These are phyloP conservation scores for Exocentrus adspersus DNA, from an alignment of 2,888 invertebrate species.

Conservation along the genomic window DNA sequence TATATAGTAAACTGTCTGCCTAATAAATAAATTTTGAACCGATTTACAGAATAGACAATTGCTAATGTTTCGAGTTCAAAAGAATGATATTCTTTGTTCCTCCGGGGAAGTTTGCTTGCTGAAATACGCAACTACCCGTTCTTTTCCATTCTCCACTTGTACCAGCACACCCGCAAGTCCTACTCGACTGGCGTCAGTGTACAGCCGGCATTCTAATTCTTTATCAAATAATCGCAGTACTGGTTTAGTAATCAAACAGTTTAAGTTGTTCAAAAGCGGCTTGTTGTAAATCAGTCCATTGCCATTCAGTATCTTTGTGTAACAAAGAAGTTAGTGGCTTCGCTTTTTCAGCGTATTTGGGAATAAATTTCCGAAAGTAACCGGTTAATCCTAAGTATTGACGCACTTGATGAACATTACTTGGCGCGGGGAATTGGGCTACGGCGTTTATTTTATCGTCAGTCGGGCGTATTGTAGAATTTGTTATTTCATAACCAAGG, in stretches of 20 bases:
- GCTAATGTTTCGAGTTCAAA: slow-evolving; percentile 55
- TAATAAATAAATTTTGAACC: slow-evolving; percentile 48
- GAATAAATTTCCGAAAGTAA: slow-evolving; percentile 14
- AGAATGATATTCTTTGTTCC: slow-evolving; percentile 48
- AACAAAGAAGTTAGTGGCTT: slow-evolving; percentile 27
- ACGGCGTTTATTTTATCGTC: slow-evolving; percentile 20
- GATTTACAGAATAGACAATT: slow-evolving; percentile 45
- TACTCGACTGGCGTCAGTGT: slow-evolving; percentile 34
- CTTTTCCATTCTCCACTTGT: slow-evolving; percentile 22
- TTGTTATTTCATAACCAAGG: not conserved
- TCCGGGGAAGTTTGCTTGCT: slow-evolving; percentile 45
- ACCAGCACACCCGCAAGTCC: slow-evolving; percentile 33
- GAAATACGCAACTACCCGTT: slow-evolving; percentile 43
- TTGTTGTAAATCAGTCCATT: slow-evolving; percentile 26
- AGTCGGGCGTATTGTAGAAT: not conserved
- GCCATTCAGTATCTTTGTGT: slow-evolving; percentile 26
- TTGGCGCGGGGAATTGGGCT: slow-evolving; percentile 16
- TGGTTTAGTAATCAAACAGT: slow-evolving; percentile 20
- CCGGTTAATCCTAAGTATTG: slow-evolving; percentile 23
- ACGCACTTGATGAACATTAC: slow-evolving; percentile 14
- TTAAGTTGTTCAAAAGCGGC: not conserved
- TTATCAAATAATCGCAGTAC: slow-evolving; percentile 29
- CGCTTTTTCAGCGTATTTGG: slow-evolving; percentile 16
- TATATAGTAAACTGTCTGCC: slow-evolving; percentile 45
- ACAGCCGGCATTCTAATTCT: slow-evolving; percentile 14